phyloP scores from a whole-genome alignment of 92 coral and sea anemone species.

The Scolanthus callimorphus region DNA sequence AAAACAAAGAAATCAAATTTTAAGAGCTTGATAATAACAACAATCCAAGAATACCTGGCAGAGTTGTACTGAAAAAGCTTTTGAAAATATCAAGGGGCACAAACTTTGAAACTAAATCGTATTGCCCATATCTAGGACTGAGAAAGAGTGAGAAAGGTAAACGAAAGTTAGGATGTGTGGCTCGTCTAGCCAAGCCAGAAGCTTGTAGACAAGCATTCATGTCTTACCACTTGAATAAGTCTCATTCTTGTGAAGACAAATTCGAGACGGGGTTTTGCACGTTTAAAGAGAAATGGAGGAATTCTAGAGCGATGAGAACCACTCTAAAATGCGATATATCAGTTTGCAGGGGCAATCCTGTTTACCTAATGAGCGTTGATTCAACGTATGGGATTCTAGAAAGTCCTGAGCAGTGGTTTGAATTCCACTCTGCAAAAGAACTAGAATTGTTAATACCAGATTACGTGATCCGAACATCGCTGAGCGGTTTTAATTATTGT shows the following conservation, averaged over 20 bases:
- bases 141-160: neutral
- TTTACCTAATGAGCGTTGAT: constrained; percentile 41
- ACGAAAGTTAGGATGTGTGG: constrained; percentile 17
- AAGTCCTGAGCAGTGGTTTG: constrained; percentile 40
- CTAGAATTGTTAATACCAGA: constrained; percentile 46
- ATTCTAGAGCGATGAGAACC: constrained; percentile 4
- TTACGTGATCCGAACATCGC: constrained; percentile 13
- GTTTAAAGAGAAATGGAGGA: constrained; percentile 13
- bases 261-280: constrained; percentile 25
- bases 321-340: constrained; percentile 30
- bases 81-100: no score
- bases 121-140: constrained; percentile 18
- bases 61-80: neutral
- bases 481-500: constrained; percentile 49
- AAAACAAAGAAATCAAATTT: no score
- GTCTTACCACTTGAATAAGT: constrained; percentile 31
- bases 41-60: neutral
- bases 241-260: constrained; percentile 37
- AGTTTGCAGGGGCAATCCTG: constrained; percentile 48
- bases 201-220: constrained; percentile 48
- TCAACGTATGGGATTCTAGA: constrained; percentile 46
- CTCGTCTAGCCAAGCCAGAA: constrained; percentile 19
- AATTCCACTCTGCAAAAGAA: constrained; percentile 32
- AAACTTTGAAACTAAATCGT: neutral
- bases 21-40: no score